Conservation (phyloP, 2,797 vertebrate genomes). For the Peromyscus melanophrys region DNA sequence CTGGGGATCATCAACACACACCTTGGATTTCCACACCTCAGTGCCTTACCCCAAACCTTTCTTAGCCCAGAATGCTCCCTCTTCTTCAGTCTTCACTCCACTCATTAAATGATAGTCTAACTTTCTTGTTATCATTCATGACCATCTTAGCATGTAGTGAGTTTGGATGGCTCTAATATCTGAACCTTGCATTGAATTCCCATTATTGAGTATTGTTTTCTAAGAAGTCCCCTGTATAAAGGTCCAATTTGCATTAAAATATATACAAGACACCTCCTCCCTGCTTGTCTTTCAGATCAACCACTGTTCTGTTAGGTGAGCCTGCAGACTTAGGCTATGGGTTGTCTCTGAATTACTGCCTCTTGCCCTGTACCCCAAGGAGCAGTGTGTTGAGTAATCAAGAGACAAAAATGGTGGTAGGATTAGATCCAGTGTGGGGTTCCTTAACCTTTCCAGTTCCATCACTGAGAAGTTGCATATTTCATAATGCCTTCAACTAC, state of each 20-base stretch:
- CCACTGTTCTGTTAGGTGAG: neutral
- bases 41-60: neutral
- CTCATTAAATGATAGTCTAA: neutral
- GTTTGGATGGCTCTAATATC: neutral
- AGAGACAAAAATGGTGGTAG: neutral
- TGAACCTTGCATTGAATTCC: neutral
- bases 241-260: neutral
- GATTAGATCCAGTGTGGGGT: fast-evolving
- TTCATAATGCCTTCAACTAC: fast-evolving
- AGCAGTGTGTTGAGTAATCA: neutral
- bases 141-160: neutral
- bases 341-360: neutral
- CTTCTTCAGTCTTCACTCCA: neutral
- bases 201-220: neutral
- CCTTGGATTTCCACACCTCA: no score
- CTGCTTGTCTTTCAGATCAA: neutral
- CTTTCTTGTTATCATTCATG: neutral
- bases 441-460: neutral
- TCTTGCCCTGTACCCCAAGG: neutral
- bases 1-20: neutral
- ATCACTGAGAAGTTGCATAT: neutral
- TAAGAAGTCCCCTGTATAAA: neutral
- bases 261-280: neutral
- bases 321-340: neutral
- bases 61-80: neutral